Base-by-base conservation (phyloP, 1,140 invertebrate genomes). In the Diploscapter pachys region DNA sequence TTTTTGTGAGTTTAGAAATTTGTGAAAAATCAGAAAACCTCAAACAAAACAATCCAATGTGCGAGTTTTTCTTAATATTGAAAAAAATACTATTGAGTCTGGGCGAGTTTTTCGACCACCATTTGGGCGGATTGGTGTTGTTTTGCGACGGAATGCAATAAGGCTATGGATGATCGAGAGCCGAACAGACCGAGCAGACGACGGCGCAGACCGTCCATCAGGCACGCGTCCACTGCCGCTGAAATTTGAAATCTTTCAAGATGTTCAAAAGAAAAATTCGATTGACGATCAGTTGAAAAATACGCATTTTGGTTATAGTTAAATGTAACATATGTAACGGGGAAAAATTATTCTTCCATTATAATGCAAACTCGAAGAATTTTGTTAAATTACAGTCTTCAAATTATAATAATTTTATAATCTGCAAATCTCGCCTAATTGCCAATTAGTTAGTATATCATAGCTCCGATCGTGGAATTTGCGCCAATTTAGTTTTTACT, bases 131-230 rank as follows among this genome's bases (percentile, higher is more conserved):
- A 87, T 73, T 89, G 88, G 84, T 88, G 91, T 83, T 88, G 89
- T 88, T 93, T 95, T 72, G 92, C 92, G 77, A 94, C 91, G 88
- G 95, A 95, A 86, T 95, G 93, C 52, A 96, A 87, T 68, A 96
- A 88, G 0, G 93, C 93, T 5, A 92, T 92, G 0, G 93, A 94
- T n/a, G 86, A 87, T 3, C 92, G 93, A 75, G 86, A 48, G 4
- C 75, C 79, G 71, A 80, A 80, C 3, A 88, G 79, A 13, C 87
- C 87, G 48, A 88, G 78, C n/a, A 86, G 84, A 55, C 87, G 81
- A 71, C 87, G 86, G 63, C 83, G 86, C 52, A 88, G 79, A 52
- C 87, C 86, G 80, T 88, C 84, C 66, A 86, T 82, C 8, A 88
- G 80, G 83, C 94, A 96, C 3, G 92, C 90, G 86, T 96, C 94